Evolutionary conservation across 2,797 vertebrate species (phyloP).

Genomic region (Lithobates sylvaticus): DNA sequence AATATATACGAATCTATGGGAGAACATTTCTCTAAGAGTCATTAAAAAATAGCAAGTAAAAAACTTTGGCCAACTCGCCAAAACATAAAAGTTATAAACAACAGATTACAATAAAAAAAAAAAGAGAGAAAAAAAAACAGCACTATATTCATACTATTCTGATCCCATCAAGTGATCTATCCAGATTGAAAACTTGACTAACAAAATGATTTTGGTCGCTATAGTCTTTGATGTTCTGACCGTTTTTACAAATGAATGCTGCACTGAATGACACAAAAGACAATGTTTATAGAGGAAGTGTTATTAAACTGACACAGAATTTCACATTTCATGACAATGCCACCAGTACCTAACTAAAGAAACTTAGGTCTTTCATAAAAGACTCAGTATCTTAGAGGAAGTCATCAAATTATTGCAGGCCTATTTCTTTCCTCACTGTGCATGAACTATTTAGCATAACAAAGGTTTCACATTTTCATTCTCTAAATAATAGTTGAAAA

Average conservation of each 20-base stretch:
- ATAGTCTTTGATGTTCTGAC: neutral
- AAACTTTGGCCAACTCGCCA: too few relatives aligned
- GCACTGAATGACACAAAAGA: neutral
- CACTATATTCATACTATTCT: neutral
- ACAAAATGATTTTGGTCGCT: neutral
- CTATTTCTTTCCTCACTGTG: constrained; percentile 31
- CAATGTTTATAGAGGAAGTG: constrained; percentile 2
- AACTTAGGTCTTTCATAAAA: constrained; percentile 17
- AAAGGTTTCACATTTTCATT: constrained; percentile 42
- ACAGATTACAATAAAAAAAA: too few relatives aligned
- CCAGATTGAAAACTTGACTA: neutral
- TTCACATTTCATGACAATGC: constrained; percentile 24
- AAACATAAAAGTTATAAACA: too few relatives aligned
- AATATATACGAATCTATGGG: too few relatives aligned
- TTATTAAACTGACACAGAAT: constrained; percentile 3
- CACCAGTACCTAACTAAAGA: neutral
- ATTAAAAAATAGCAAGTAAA: too few relatives aligned
- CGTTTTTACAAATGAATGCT: neutral
- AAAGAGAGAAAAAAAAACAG: too few relatives aligned
- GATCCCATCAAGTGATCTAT: neutral
- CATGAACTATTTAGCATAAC: constrained; percentile 32
- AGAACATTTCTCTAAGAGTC: too few relatives aligned
- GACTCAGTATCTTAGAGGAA: constrained; percentile 24
- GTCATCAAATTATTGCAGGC: constrained; percentile 36
- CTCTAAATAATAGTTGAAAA: constrained; percentile 39